These are phyloP conservation scores for Octodonta nipae DNA, from an alignment of 2,888 invertebrate genomes.

Conservation along the genomic window DNA sequence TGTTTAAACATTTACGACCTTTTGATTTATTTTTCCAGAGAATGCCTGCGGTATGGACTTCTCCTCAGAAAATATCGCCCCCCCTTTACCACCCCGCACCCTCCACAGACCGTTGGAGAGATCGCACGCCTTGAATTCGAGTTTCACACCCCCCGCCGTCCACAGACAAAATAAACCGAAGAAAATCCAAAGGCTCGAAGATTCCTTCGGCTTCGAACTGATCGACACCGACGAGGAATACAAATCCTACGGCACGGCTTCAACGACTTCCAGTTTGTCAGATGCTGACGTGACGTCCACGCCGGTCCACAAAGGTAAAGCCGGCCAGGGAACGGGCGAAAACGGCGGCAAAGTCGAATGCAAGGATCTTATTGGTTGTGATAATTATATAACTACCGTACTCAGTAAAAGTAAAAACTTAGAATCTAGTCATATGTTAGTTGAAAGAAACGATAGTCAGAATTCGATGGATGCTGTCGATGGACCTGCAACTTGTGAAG, in stretches of 20 bases:
- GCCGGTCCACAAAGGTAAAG: constrained; percentile 15
- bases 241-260: constrained; percentile 22
- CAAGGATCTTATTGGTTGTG: constrained; percentile 53
- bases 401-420: constrained; percentile 34
- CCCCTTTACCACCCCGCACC: constrained; percentile 56
- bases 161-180: constrained; percentile 55
- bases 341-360: too few relatives aligned
- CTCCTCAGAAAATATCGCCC: constrained; percentile 9
- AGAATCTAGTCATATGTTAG: constrained; percentile 29
- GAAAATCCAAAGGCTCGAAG: constrained; percentile 54
- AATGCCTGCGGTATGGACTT: constrained; percentile 16
- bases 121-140: constrained; percentile 32
- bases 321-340: not conserved
- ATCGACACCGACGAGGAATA: constrained; percentile 65
- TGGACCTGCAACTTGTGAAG: constrained; percentile 13
- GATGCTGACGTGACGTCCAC: constrained; percentile 17
- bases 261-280: constrained; percentile 17
- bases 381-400: constrained; percentile 59
- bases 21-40: constrained; percentile 10
- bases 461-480: constrained; percentile 26
- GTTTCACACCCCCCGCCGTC: constrained; percentile 48
- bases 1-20: too few relatives aligned
- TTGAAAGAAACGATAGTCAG: constrained; percentile 30
- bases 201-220: constrained; percentile 71
- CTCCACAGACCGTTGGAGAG: constrained; percentile 63